Percentiles rank a stretch among this genome's conserved stretches.
Conservation (phyloP, 2,888 invertebrate genomes). For the Pollenia labialis region DNA sequence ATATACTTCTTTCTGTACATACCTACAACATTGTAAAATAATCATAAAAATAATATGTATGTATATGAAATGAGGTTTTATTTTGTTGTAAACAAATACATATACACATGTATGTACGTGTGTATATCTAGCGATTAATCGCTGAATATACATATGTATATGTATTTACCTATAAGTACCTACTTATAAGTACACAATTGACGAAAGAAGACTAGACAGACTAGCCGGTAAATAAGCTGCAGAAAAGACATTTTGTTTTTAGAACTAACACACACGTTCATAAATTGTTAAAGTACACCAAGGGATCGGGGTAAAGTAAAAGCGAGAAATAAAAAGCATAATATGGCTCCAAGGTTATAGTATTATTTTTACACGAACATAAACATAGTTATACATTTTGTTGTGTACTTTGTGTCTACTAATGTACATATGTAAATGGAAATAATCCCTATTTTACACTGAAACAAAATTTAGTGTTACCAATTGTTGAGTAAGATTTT, state of each 20-base stretch:
- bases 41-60: too few relatives aligned
- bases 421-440: not conserved
- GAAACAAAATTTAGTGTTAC: not conserved
- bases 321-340: slow-evolving; percentile 5
- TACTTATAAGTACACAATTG: not conserved
- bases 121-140: not conserved
- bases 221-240: slow-evolving; percentile 12
- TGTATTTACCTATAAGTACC: too few relatives aligned
- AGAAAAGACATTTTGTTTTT: not conserved
- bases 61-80: too few relatives aligned
- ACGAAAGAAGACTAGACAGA: slow-evolving; percentile 40
- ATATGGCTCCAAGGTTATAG: slow-evolving; percentile 57
- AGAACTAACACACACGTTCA: not conserved
- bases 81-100: too few relatives aligned
- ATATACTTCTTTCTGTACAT: too few relatives aligned
- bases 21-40: too few relatives aligned
- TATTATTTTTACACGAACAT: not conserved
- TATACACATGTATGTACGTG: not conserved
- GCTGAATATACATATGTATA: not conserved
- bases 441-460: slow-evolving; percentile 34
- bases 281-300: not conserved
- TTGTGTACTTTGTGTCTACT: slow-evolving; percentile 8
- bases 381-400: not conserved
- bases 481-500: too few relatives aligned
- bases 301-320: not conserved